Evolutionary conservation across 2,113 vertebrate species (phyloP).

Genomic region (Cyphotilapia sp.): DNA sequence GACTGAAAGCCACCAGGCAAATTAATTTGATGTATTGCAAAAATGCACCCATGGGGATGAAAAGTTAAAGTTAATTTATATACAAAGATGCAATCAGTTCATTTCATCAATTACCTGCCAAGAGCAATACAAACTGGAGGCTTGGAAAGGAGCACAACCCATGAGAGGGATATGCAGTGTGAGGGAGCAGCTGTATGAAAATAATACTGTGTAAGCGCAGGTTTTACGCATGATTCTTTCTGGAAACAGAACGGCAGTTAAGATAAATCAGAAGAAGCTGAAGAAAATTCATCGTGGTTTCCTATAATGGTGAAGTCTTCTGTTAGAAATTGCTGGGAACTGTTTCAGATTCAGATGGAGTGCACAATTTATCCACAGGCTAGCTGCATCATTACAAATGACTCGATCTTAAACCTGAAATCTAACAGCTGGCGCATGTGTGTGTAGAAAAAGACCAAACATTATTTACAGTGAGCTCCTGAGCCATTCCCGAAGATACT

Average conservation of each 20-base stretch:
- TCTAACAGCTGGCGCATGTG: neutral
- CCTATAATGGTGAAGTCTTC: neutral
- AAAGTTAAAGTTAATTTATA: neutral
- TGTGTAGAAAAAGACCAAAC: neutral
- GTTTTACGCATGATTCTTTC: neutral
- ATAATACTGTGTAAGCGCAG: neutral
- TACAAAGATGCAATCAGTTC: neutral
- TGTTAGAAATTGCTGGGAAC: neutral
- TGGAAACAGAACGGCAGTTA: neutral
- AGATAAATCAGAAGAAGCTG: neutral
- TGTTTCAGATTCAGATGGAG: neutral
- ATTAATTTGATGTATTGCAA: neutral
- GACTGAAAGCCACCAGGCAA: neutral
- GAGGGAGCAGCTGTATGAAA: neutral
- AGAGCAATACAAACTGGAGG: neutral
- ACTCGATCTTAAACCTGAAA: neutral
- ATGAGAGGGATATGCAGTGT: neutral
- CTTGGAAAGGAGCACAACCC: neutral
- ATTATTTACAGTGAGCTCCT: neutral
- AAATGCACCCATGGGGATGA: neutral
- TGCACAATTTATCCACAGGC: neutral
- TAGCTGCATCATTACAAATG: neutral
- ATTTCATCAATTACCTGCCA: neutral
- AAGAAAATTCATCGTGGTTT: neutral
- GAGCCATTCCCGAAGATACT: neutral